Evolutionary conservation across 1,140 invertebrate genomes (phyloP), one percentile per base, ranked within the genome.

Genomic region (Theocolax elegans): DNA sequence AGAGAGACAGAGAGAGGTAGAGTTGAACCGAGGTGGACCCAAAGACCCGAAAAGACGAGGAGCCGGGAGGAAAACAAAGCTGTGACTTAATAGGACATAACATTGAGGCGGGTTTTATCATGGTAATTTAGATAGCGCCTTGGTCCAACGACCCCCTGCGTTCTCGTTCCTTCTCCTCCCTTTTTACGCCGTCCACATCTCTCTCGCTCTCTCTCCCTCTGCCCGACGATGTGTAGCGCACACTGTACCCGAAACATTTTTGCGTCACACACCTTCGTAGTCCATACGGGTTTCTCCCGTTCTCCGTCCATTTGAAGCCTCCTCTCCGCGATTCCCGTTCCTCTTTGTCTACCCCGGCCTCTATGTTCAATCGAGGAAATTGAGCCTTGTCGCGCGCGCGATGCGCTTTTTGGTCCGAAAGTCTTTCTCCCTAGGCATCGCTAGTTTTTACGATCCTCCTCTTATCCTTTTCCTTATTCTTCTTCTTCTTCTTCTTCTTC

Each of bases 21-120:
- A 58, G 29, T 2, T n/a, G n/a, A n/a, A n/a, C n/a, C n/a, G n/a
- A n/a, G n/a, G n/a, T n/a, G n/a, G n/a, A n/a, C n/a, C n/a, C n/a
- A n/a, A n/a, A n/a, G n/a, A n/a, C n/a, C n/a, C n/a, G n/a, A n/a
- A n/a, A n/a, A n/a, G n/a, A n/a, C n/a, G n/a, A n/a, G n/a, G n/a
- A n/a, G n/a, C n/a, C n/a, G n/a, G 62, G 17, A 75, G 58, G 75
- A 82, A 80, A 81, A 80, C 72, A 81, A 84, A 83, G 81, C 76
- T 78, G 72, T 81, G 80, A 80, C 77, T 79, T 83, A 83, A 81
- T 83, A 78, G 76, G 80, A 82, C 77, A 81, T 81, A 82, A 83
- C 77, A 83, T 83, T 82, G 79, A 82, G 79, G 75, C 75, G 72
- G 75, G 62, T 74, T 82, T 84, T 84, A 78, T 84, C 77, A 83